These are phyloP conservation scores for Girardinus metallicus DNA, from an alignment of 2,797 vertebrate species.

Conservation along the genomic window DNA sequence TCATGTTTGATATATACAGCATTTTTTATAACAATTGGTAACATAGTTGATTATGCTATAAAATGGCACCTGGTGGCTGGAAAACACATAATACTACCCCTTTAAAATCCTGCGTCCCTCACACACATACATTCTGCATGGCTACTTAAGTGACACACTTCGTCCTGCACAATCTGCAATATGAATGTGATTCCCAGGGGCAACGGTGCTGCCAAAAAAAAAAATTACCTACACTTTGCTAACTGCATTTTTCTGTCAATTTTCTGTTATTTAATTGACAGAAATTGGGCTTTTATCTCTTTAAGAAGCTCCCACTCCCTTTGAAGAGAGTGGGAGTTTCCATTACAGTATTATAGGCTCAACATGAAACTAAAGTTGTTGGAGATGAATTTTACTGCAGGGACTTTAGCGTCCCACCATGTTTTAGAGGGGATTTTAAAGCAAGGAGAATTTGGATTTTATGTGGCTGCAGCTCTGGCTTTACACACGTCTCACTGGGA, in stretches of 20 bases:
- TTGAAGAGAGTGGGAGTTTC: too few relatives aligned
- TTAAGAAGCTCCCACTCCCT: too few relatives aligned
- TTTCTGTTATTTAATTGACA: too few relatives aligned
- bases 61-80: too few relatives aligned
- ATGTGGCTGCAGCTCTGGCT: conserved; percentile 57
- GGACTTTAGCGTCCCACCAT: conserved; percentile 54
- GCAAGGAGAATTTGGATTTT: conserved; percentile 60
- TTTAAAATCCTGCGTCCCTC: background rate
- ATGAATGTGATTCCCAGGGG: conserved; percentile 17
- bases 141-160: background rate
- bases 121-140: background rate
- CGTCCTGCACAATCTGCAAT: conserved; percentile 20
- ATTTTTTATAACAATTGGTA: too few relatives aligned
- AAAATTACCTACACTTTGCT: conserved; percentile 39
- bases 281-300: too few relatives aligned
- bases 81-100: too few relatives aligned
- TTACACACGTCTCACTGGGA: conserved; percentile 64
- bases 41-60: too few relatives aligned
- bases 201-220: conserved; percentile 24
- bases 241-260: conserved; percentile 30
- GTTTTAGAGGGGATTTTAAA: conserved; percentile 66
- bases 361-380: conserved; percentile 43
- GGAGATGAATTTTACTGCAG: conserved; percentile 66
- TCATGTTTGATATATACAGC: too few relatives aligned
- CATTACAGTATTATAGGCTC: conserved; percentile 32